Conservation (phyloP, 53 echinoderm and acorn worm species). For the Zoroaster sp. region DNA sequence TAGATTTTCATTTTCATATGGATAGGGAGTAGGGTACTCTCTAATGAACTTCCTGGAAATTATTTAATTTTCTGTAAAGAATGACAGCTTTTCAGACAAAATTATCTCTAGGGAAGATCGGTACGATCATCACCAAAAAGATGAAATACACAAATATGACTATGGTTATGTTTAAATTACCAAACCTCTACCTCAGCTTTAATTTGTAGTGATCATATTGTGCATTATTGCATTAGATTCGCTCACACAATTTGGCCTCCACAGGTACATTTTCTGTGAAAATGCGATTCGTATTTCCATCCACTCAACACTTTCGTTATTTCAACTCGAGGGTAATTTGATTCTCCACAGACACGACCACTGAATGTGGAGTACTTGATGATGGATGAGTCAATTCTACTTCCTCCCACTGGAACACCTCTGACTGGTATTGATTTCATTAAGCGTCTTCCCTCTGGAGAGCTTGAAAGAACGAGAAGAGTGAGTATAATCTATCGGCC, state of each 20-base stretch:
- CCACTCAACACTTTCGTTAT: not conserved
- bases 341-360: conserved; percentile 68
- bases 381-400: conserved; percentile 97
- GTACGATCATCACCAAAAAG: too few relatives aligned
- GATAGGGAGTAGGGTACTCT: too few relatives aligned
- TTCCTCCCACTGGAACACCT: conserved; percentile 94
- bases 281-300: too few relatives aligned
- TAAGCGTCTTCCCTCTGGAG: conserved; percentile 97
- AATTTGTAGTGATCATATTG: not conserved
- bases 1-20: too few relatives aligned
- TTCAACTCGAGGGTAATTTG: not conserved
- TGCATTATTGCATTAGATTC: not conserved
- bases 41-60: too few relatives aligned
- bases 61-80: too few relatives aligned
- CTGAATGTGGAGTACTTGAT: conserved; percentile 97
- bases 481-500: too few relatives aligned
- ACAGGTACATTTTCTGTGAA: too few relatives aligned
- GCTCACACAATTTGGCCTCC: not conserved
- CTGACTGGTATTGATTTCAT: conserved; percentile 98
- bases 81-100: too few relatives aligned
- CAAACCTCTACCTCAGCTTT: not conserved
- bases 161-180: not conserved
- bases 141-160: too few relatives aligned
- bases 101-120: too few relatives aligned
- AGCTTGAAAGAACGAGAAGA: conserved; percentile 91